Conservation (phyloP, 2,797 vertebrate species). For the Myiothlypis chrysogaster region DNA sequence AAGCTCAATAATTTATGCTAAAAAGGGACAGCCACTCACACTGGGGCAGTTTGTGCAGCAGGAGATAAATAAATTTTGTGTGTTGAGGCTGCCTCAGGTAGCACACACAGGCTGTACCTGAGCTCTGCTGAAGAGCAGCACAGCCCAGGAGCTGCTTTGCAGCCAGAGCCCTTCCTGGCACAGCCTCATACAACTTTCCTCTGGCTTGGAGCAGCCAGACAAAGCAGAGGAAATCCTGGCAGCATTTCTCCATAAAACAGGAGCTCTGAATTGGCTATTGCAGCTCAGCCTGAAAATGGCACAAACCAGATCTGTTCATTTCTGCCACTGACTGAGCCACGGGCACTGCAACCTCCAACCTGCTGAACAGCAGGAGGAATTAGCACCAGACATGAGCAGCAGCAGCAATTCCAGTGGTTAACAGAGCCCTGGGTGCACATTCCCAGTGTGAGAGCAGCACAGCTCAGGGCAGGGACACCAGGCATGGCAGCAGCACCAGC, state of each 20-base stretch:
- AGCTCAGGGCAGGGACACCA: not conserved
- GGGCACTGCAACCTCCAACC: not conserved
- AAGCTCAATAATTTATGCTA: not conserved
- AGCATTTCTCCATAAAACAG: not conserved
- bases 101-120: rapidly evolving
- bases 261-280: not conserved
- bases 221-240: conserved; percentile 13
- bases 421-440: not conserved
- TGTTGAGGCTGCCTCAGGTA: not conserved
- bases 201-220: conserved; percentile 10
- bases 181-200: not conserved
- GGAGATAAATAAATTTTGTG: not conserved
- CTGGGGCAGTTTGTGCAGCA: not conserved
- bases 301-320: not conserved
- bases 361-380: not conserved
- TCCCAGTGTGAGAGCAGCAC: not conserved
- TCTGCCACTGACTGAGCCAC: not conserved
- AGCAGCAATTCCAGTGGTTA: not conserved
- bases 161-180: not conserved
- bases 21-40: not conserved
- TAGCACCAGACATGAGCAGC: not conserved
- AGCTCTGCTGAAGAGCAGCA: not conserved
- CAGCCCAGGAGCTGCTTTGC: not conserved
- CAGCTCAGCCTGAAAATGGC: not conserved
- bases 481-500: not conserved